phyloP scores from a whole-genome alignment of 2,888 invertebrate genomes.

The Nezara viridula region DNA sequence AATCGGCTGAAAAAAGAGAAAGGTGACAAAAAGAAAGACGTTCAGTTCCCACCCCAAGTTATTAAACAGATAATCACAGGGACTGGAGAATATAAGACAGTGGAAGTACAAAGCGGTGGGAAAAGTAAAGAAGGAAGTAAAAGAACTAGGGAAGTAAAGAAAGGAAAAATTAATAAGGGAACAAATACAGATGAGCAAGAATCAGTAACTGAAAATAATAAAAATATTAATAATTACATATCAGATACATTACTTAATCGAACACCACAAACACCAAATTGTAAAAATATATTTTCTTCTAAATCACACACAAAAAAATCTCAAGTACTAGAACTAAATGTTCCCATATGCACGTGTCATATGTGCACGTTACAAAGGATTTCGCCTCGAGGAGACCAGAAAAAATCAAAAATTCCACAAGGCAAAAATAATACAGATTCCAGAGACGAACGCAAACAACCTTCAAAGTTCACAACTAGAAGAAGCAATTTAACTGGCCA shows the following conservation, averaged over 20 bases:
- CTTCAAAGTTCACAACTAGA: conserved; percentile 57
- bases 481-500: background rate
- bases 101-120: background rate
- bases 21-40: conserved; percentile 51
- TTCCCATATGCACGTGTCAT: conserved; percentile 62
- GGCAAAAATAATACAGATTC: conserved; percentile 8
- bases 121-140: conserved; percentile 1
- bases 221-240: conserved; percentile 48
- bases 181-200: conserved; percentile 53
- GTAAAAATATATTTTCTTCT: conserved; percentile 49
- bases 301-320: conserved; percentile 46
- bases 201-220: conserved; percentile 50
- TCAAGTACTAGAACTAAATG: conserved; percentile 62
- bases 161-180: conserved; percentile 46
- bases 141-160: background rate
- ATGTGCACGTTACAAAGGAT: conserved; percentile 63
- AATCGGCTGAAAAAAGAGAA: conserved; percentile 42
- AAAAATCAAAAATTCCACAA: conserved; percentile 47
- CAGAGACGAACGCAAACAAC: conserved; percentile 60
- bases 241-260: background rate
- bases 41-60: conserved; percentile 52
- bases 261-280: conserved; percentile 33
- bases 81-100: conserved; percentile 55
- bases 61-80: conserved; percentile 58
- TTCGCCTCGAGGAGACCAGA: conserved; percentile 22